Evolutionary conservation across 2,797 vertebrate genomes (phyloP).

Genomic region (Alauda arvensis): DNA sequence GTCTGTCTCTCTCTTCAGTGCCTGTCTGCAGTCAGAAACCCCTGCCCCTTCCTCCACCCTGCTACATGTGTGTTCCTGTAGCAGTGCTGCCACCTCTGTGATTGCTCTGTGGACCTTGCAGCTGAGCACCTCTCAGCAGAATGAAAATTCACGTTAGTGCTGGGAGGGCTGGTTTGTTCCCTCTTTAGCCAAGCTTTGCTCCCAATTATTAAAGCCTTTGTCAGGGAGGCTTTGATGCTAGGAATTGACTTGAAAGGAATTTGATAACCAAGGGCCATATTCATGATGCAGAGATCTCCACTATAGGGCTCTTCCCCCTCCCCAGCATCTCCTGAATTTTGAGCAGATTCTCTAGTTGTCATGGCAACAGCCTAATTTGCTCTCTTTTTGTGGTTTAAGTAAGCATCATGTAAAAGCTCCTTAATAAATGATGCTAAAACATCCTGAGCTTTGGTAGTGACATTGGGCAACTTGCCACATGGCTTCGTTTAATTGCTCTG

Average conservation of each 20-base stretch:
- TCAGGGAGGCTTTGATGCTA: constrained; percentile 27
- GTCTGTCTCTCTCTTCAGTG: neutral
- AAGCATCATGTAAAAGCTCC: constrained; percentile 38
- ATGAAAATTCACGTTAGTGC: neutral
- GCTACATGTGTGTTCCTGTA: neutral
- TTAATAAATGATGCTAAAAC: constrained; percentile 52
- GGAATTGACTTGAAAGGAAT: constrained; percentile 41
- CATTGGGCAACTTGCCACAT: neutral
- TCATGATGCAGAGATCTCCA: neutral
- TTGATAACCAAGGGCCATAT: constrained; percentile 33
- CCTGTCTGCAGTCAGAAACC: neutral
- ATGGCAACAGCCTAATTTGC: constrained; percentile 58
- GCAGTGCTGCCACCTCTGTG: neutral
- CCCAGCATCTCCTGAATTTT: constrained; percentile 38
- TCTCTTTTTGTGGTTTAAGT: constrained; percentile 33
- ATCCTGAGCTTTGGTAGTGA: constrained; percentile 15
- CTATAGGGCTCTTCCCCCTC: neutral
- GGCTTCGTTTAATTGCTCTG: constrained; percentile 40
- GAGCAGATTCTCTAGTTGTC: constrained; percentile 45
- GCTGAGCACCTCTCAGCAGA: neutral
- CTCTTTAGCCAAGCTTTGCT: neutral
- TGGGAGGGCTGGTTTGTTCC: neutral
- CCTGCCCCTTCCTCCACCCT: neutral
- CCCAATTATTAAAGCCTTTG: neutral
- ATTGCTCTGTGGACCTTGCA: neutral